phyloP scores from a whole-genome alignment of 2,113 vertebrate genomes.

The Megalops atlanticus region DNA sequence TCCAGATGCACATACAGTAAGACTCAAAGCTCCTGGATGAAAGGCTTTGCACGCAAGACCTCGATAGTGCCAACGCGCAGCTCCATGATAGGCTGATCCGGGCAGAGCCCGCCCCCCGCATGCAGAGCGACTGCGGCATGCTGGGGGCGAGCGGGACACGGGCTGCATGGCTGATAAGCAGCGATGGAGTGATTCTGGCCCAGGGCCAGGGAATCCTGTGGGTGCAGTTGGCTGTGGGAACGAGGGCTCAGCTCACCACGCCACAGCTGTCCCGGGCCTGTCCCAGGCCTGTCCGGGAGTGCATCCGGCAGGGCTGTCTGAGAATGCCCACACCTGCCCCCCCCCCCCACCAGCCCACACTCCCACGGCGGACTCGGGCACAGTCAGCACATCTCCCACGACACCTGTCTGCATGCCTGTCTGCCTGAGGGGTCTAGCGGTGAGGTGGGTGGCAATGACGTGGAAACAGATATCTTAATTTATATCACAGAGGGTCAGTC shows the following conservation, averaged over 20 bases:
- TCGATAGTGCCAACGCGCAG: conserved; percentile 56
- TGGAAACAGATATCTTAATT: not conserved
- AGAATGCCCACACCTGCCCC: conserved; percentile 14
- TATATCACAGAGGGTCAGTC: not conserved
- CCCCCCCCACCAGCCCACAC: not conserved
- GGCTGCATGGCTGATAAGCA: conserved; percentile 10
- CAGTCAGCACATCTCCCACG: conserved; percentile 11
- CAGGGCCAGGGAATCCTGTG: conserved; percentile 34
- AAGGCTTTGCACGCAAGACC: conserved; percentile 66
- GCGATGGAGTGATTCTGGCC: conserved; percentile 18
- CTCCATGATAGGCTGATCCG: conserved; percentile 58
- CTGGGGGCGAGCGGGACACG: conserved; percentile 33
- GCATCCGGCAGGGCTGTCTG: not conserved
- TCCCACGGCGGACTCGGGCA: not conserved
- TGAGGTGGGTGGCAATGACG: not conserved
- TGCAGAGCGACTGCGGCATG: conserved; percentile 41
- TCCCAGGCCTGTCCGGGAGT: conserved; percentile 23
- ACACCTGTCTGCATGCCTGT: conserved; percentile 24
- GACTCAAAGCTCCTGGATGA: conserved; percentile 67
- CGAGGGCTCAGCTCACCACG: conserved; percentile 44
- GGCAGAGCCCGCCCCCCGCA: conserved; percentile 48
- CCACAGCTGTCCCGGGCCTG: conserved; percentile 59
- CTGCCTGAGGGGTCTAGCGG: not conserved
- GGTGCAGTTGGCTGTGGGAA: conserved; percentile 44
- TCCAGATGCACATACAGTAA: too few relatives aligned